Evolutionary conservation across 2,113 vertebrate species (phyloP).

Genomic region (Labeo catla): DNA sequence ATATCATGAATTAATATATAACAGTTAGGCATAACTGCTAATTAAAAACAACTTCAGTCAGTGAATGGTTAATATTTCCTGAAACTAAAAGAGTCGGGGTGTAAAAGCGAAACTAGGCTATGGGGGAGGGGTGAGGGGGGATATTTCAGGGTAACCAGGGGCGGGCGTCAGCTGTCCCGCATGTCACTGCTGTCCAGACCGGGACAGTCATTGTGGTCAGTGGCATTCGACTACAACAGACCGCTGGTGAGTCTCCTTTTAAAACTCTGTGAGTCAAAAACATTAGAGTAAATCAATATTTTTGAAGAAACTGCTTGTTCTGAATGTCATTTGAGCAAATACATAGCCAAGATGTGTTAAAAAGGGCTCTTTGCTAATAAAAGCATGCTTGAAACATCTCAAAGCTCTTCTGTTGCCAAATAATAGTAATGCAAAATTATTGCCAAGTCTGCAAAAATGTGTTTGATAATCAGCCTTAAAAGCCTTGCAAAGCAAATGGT

Average conservation of each 20-base stretch:
- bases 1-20: background rate
- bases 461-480: background rate
- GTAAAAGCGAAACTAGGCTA: conserved; percentile 66
- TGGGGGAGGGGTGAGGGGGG: conserved; percentile 32
- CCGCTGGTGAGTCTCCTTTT: conserved; percentile 72
- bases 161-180: conserved; percentile 61
- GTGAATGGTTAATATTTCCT: conserved; percentile 3
- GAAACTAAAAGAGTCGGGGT: conserved; percentile 13
- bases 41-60: background rate
- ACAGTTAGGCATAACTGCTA: background rate
- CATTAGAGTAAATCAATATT: background rate
- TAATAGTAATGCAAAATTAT: background rate
- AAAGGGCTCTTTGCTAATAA: background rate
- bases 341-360: background rate
- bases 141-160: conserved; percentile 40
- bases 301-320: background rate
- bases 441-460: background rate
- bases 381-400: background rate
- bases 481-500: background rate
- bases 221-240: conserved; percentile 64
- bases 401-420: background rate
- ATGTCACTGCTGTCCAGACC: conserved; percentile 64
- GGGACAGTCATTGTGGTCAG: conserved; percentile 52
- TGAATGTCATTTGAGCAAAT: background rate
- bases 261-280: background rate